Base-by-base conservation (phyloP, 2,113 vertebrate species). In the Malurus cyaneus region DNA sequence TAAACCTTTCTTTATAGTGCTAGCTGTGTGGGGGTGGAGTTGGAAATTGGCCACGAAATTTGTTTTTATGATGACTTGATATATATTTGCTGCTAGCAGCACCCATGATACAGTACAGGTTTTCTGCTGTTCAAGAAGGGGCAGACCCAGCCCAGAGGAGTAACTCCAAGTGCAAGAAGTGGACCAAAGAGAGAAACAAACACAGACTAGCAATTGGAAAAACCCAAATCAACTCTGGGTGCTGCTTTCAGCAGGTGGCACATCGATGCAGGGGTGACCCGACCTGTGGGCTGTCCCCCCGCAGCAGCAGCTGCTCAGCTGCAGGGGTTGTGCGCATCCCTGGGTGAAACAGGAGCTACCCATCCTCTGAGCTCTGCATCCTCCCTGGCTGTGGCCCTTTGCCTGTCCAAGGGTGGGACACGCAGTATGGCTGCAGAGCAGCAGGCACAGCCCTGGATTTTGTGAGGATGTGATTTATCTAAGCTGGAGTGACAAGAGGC, bases 251-350 rank as follows among this genome's bases (percentile, higher is more conserved):
- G 61, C 66, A 79, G 47, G 19, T 10, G 12, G 8, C 25, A 44
- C 54, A 4, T 4, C 8, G 47, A 12, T 18, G 12, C 16, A 31
- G 3, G 56, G 21, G 46, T 65, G 60, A 46, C 20, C 21, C 2
- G 3, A 50, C 14, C 18, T 1, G 2, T 2, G 7, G 19, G 23
- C 32, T 54, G 25, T 12, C 2, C 16, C 18, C 17, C 12, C 5
- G 0, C 10, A 25, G 0, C 16, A 2, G 5, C 64, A 73, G 20
- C 28, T 50, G 60, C 8, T 49, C 74, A 74, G 28, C 28, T 87
- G 50, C 44, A 81, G 57, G 60, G 16, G 2, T 24, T 67, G 39
- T 54, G 47, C 32, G 20, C 44, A 50, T 18, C 26, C 4, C 6
- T 34, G 50, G 28, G 11, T 72, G 50, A 65, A 88, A 61, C 34